Evolutionary conservation across 2,888 invertebrate species (phyloP).

Genomic region (Oscheius sp.): DNA sequence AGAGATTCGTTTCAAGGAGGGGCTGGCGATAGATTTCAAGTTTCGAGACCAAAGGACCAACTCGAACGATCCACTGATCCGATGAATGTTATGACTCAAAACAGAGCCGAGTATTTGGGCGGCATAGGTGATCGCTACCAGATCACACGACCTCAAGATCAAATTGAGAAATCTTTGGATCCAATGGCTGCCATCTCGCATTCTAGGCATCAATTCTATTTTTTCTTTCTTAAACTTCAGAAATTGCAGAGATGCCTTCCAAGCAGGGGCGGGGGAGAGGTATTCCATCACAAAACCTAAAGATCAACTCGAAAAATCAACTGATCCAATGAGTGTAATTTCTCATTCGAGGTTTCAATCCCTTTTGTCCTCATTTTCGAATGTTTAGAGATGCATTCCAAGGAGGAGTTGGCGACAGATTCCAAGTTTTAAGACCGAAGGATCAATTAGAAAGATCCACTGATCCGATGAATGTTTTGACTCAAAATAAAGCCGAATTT

Average conservation of each 20-base stretch:
- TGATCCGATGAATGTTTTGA: not conserved
- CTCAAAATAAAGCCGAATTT: not conserved
- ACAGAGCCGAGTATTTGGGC: not conserved
- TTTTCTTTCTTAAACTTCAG: too few relatives aligned
- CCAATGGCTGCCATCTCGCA: too few relatives aligned
- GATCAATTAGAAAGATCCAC: conserved; percentile 14
- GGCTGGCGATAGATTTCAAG: not conserved
- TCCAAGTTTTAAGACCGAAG: not conserved
- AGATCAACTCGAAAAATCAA: conserved; percentile 4
- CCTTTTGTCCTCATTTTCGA: too few relatives aligned
- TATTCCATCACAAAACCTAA: not conserved
- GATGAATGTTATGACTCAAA: not conserved
- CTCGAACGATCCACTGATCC: not conserved
- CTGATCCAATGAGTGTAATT: not conserved
- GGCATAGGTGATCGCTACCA: not conserved
- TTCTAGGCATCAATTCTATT: too few relatives aligned
- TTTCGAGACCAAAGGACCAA: conserved; percentile 7
- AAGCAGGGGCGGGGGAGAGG: conserved; percentile 1
- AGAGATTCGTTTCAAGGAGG: not conserved
- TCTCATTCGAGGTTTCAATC: too few relatives aligned
- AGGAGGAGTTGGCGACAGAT: conserved; percentile 12
- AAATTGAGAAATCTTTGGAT: not conserved
- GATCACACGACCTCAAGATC: conserved; percentile 3
- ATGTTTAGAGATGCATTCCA: not conserved
- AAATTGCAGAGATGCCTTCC: not conserved